phyloP scores from a whole-genome alignment of 2,113 vertebrate genomes.

The Epinephelus moara region DNA sequence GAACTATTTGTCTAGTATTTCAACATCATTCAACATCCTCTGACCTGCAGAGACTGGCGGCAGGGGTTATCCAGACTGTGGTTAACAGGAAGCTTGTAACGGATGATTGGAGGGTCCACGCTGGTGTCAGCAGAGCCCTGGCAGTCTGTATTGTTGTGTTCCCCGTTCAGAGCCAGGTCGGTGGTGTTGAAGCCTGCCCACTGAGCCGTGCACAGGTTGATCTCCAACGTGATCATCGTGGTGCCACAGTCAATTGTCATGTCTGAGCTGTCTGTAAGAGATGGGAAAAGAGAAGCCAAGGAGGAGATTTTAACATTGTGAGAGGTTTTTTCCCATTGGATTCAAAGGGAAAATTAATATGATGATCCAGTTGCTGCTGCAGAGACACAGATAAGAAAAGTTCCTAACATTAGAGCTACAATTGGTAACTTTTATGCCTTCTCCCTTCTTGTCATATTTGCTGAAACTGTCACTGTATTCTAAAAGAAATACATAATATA shows the following conservation, averaged over 20 bases:
- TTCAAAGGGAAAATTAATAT: background rate
- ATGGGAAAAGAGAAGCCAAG: background rate
- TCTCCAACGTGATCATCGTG: constrained; percentile 76
- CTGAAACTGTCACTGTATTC: no score
- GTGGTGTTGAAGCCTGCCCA: constrained; percentile 81
- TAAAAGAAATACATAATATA: no score
- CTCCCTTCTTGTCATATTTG: no score
- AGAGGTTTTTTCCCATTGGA: background rate
- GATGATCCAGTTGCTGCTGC: background rate
- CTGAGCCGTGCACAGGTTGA: constrained; percentile 85
- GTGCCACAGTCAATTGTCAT: constrained; percentile 81
- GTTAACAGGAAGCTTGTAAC: constrained; percentile 82
- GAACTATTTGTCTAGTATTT: background rate
- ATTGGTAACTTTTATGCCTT: no score
- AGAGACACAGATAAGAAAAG: background rate
- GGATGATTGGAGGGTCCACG: constrained; percentile 79
- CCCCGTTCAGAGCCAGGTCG: constrained; percentile 81
- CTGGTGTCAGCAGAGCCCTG: constrained; percentile 73
- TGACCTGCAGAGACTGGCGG: constrained; percentile 82
- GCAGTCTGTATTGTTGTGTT: constrained; percentile 76
- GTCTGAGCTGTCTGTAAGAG: constrained; percentile 79
- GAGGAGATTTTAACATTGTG: background rate
- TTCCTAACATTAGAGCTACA: background rate
- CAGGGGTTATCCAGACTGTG: constrained; percentile 81
- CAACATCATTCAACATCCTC: background rate